Conservation (phyloP, 1,140 invertebrate species). For the Danaus melanippus region DNA sequence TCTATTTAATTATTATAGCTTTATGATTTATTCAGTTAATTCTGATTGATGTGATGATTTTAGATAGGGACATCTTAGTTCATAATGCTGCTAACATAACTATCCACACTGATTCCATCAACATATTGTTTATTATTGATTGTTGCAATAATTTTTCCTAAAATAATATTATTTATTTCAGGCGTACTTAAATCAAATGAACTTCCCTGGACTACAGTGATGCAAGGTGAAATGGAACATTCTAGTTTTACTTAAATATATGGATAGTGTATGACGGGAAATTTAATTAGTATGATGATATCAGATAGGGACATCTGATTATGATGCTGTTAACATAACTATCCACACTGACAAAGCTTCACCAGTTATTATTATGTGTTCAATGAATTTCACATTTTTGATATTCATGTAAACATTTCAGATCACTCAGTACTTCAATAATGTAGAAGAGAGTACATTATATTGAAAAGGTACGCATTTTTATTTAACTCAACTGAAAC, state of each 20-base stretch:
- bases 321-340: slow-evolving; percentile 56
- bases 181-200: too few relatives aligned
- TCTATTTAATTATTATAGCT: too few relatives aligned
- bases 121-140: too few relatives aligned
- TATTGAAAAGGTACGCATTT: background rate
- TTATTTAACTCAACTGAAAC: background rate
- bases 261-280: background rate
- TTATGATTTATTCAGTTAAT: background rate
- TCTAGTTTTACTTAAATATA: too few relatives aligned
- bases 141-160: too few relatives aligned
- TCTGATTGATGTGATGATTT: slow-evolving; percentile 38
- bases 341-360: slow-evolving; percentile 36
- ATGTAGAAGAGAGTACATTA: too few relatives aligned
- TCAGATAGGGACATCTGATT: slow-evolving; percentile 64
- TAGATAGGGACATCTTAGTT: slow-evolving; percentile 57
- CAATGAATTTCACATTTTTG: background rate
- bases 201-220: too few relatives aligned
- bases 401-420: background rate
- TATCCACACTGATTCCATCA: slow-evolving; percentile 22
- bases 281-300: slow-evolving; percentile 41
- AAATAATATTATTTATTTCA: too few relatives aligned
- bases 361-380: background rate
- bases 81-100: slow-evolving; percentile 45
- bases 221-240: too few relatives aligned
- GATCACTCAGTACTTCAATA: too few relatives aligned